These are phyloP conservation scores for Miichthys miiuy DNA, from an alignment of 2,797 vertebrate genomes.

Conservation along the genomic window DNA sequence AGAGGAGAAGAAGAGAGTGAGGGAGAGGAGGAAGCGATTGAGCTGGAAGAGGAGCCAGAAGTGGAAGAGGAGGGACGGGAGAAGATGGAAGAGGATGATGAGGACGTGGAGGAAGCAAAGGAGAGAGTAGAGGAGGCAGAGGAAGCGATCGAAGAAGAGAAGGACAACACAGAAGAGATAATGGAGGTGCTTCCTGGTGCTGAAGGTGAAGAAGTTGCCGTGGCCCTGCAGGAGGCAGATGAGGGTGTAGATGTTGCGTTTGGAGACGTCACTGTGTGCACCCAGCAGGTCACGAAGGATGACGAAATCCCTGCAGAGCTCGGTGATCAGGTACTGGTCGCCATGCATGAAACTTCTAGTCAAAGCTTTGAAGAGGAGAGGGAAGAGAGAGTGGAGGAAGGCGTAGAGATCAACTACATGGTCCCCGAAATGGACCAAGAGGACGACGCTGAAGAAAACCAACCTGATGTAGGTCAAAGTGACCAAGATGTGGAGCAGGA, in stretches of 20 bases:
- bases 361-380: slow-evolving; percentile 23
- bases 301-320: neutral
- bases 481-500: slow-evolving; percentile 12
- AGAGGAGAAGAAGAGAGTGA: slow-evolving; percentile 22
- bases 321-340: neutral
- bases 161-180: slow-evolving; percentile 20
- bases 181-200: slow-evolving; percentile 6
- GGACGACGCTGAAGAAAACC: neutral
- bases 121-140: slow-evolving; percentile 32
- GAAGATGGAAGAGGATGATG: slow-evolving; percentile 26
- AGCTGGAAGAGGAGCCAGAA: slow-evolving; percentile 36
- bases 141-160: slow-evolving; percentile 44
- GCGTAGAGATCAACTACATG: neutral
- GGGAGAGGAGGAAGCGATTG: slow-evolving; percentile 35
- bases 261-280: neutral
- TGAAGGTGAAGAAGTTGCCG: neutral
- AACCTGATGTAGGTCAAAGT: slow-evolving; percentile 1
- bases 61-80: slow-evolving; percentile 38
- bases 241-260: slow-evolving; percentile 14
- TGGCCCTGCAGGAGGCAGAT: slow-evolving; percentile 1
- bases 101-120: slow-evolving; percentile 22
- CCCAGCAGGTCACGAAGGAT: neutral
- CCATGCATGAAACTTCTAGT: neutral
- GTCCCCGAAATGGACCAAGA: neutral
- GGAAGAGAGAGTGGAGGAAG: slow-evolving; percentile 24